Base-by-base conservation (phyloP, 2,113 vertebrate genomes). In the Psilopogon haemacephalus region DNA sequence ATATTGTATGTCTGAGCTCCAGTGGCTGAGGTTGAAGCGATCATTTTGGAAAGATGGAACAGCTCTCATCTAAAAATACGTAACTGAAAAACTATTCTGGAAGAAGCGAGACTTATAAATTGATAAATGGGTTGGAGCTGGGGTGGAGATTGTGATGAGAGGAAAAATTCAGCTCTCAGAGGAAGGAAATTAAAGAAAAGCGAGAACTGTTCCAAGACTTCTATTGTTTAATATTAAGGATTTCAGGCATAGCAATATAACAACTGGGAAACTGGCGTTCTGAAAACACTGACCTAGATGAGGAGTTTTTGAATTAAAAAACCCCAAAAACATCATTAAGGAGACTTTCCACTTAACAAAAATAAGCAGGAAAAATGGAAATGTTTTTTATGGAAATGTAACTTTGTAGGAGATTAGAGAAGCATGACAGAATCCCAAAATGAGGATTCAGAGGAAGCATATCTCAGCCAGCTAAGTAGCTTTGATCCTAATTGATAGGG, bases 1-100 rank as follows among this genome's bases (percentile, higher is more conserved):
- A 96, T 96, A 95, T 96, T 95, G 95, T 94, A 96, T 94, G 91
- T 91, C 95, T 94, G 82, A 92, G 95, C 91, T 95, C 84, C 96
- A 95, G 78, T 92, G 91, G 93, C 91, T 95, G 93, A 94, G 87
- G 93, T 94, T 96, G 95, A 96, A 96, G 95, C 94, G 93, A 96
- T 96, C 95, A 95, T 93, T 94, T 96, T 93, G 87, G 94, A 95
- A 96, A 94, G 93, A 95, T 91, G 82, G 93, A 96, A 58, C 93
- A 93, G 94, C 72, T 94, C 94, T 94, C 93, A 60, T 92, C 94
- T 96, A 96, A 96, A 95, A 95, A 96, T 96, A 96, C 1, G 24
- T 88, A 88, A 93, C 88, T 94, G 92, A 88, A 94, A 96, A 95
- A 95, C 79, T 92, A 94, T 94, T 96, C 93, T 94, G 88, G 89